Evolutionary conservation across 2,113 vertebrate species (phyloP).

Genomic region (Ovis aries): DNA sequence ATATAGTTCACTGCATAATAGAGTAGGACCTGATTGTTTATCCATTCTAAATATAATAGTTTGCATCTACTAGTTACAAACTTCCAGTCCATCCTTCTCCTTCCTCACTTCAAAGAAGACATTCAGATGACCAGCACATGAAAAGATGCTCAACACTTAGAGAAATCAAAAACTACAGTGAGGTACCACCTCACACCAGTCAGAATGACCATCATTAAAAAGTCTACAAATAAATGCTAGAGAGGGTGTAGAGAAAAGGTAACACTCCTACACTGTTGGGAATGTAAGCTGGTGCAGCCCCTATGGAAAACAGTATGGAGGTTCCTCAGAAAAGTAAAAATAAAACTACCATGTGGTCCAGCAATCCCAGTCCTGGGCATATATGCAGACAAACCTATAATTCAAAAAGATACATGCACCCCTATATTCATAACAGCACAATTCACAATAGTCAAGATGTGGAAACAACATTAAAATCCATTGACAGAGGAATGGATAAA

Average conservation of each 20-base stretch:
- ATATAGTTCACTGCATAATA: not conserved
- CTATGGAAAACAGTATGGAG: not conserved
- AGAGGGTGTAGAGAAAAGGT: not conserved
- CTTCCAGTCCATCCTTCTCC: not conserved
- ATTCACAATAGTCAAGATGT: not conserved
- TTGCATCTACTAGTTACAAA: not conserved
- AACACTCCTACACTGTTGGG: not conserved
- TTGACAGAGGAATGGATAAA: not conserved
- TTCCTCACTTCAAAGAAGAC: not conserved
- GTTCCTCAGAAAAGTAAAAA: not conserved
- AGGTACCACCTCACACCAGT: not conserved
- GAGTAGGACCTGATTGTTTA: not conserved
- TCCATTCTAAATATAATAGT: not conserved
- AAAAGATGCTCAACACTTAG: not conserved
- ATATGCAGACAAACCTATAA: not conserved
- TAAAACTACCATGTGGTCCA: not conserved
- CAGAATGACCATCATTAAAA: not conserved
- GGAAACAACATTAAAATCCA: not conserved
- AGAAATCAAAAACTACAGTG: not conserved
- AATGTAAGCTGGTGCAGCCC: not conserved
- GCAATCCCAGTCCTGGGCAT: not conserved
- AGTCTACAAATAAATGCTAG: not conserved
- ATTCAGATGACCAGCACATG: not conserved
- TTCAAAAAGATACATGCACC: not conserved
- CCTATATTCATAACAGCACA: not conserved